phyloP scores from a whole-genome alignment of 1,140 invertebrate genomes.

The Armadillidium nasatum region DNA sequence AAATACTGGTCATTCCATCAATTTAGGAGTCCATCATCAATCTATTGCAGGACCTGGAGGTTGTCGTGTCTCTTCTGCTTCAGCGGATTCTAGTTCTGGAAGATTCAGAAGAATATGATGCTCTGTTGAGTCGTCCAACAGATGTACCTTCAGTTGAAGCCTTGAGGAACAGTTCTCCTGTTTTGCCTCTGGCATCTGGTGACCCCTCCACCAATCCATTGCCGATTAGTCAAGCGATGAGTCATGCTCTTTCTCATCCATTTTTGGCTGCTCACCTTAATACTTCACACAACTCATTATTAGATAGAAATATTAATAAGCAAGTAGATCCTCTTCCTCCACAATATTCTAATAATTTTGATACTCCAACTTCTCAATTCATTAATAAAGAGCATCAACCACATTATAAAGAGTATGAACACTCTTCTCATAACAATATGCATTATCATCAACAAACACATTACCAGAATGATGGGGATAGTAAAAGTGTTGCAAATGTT shows the following conservation, averaged over 20 bases:
- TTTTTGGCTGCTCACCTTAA: slow-evolving; percentile 42
- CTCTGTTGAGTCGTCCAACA: slow-evolving; percentile 23
- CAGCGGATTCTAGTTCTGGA: slow-evolving; percentile 38
- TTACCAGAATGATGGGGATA: slow-evolving; percentile 1
- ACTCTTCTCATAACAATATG: background rate
- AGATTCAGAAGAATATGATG: slow-evolving; percentile 38
- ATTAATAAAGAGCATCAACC: background rate
- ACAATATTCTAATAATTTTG: background rate
- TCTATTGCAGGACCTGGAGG: background rate
- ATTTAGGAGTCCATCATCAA: too few species aligned
- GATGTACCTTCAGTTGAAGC: slow-evolving; percentile 30
- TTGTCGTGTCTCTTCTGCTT: background rate
- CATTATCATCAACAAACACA: slow-evolving; percentile 9
- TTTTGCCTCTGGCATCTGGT: slow-evolving; percentile 17
- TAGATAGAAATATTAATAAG: background rate
- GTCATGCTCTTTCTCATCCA: slow-evolving; percentile 42
- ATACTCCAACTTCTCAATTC: background rate
- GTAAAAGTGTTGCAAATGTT: background rate
- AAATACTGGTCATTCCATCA: slow-evolving; percentile 16
- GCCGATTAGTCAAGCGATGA: slow-evolving; percentile 44
- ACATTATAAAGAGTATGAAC: slow-evolving; percentile 16
- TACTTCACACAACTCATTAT: slow-evolving; percentile 27
- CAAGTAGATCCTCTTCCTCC: background rate
- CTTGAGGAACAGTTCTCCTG: slow-evolving; percentile 12
- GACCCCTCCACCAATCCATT: slow-evolving; percentile 16